A percentile compares a stretch with the other conserved stretches of the same genome.
Evolutionary conservation across 2,113 vertebrate genomes (phyloP).

Genomic region (Alectura lathami): DNA sequence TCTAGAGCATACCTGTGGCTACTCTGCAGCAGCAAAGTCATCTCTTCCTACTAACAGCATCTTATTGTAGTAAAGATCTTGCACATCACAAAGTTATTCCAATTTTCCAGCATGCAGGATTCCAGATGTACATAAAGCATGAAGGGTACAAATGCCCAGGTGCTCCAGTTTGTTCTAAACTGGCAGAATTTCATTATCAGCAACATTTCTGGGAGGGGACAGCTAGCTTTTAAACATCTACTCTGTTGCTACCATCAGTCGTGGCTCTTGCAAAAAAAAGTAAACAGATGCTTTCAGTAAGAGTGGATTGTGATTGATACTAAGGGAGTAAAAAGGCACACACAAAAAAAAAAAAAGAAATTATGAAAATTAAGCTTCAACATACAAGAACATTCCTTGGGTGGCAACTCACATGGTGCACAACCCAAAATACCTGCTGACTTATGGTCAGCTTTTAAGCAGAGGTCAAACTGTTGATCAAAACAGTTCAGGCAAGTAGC

Average conservation of each 20-base stretch:
- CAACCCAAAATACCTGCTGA: not conserved
- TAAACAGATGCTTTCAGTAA: not conserved
- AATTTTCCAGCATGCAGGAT: not conserved
- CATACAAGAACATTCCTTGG: fast-evolving
- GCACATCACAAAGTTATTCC: not conserved
- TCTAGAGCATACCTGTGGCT: not conserved
- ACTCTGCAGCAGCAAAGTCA: not conserved
- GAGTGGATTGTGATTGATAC: not conserved
- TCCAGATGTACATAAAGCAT: not conserved
- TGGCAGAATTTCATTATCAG: not conserved
- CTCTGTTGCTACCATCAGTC: not conserved
- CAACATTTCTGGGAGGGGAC: not conserved
- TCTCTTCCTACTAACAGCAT: not conserved
- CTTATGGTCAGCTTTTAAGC: not conserved
- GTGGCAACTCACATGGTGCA: fast-evolving
- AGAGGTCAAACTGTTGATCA: not conserved
- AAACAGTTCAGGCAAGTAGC: not conserved
- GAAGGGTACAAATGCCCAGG: not conserved
- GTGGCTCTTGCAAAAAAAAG: not conserved
- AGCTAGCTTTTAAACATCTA: not conserved
- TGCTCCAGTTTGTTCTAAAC: not conserved
- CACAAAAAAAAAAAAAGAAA: not conserved
- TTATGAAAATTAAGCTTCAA: not conserved
- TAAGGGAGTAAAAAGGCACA: not conserved
- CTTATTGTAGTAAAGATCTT: not conserved